These are phyloP conservation scores for Noctuana brunneofusca DNA, from an alignment of 2,888 invertebrate species.

Conservation along the genomic window DNA sequence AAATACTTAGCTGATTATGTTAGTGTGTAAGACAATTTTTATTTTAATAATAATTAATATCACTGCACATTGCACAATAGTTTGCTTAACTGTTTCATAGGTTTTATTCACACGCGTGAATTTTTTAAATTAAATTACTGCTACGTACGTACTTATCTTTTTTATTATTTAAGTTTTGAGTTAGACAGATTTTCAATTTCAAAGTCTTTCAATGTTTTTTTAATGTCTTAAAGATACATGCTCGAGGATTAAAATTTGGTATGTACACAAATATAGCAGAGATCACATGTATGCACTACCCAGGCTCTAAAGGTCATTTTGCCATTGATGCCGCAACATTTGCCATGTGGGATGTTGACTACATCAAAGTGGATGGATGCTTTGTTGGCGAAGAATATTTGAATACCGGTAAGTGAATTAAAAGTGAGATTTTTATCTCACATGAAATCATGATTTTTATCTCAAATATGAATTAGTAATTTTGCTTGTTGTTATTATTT, in stretches of 20 bases:
- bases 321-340: conserved; percentile 87
- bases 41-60: background rate
- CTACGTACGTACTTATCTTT: too few species aligned
- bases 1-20: conserved; percentile 89
- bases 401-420: conserved; percentile 54
- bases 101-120: too few species aligned
- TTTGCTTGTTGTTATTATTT: too few species aligned
- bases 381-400: conserved; percentile 80
- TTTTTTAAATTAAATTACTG: too few species aligned
- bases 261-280: conserved; percentile 92
- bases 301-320: conserved; percentile 86
- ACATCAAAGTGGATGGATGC: conserved; percentile 92
- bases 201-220: background rate
- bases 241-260: conserved; percentile 89
- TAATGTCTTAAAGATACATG: conserved; percentile 85
- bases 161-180: too few species aligned
- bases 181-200: too few species aligned
- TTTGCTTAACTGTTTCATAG: too few species aligned
- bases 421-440: too few species aligned
- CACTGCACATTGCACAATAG: too few species aligned
- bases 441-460: too few species aligned
- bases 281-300: conserved; percentile 89
- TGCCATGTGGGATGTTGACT: conserved; percentile 91
- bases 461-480: too few species aligned
- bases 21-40: conserved; percentile 49